A percentile compares a stretch with the other conserved stretches of the same genome.
Conservation (phyloP, 2,113 vertebrate species). For the Xiphophorus hellerii region DNA sequence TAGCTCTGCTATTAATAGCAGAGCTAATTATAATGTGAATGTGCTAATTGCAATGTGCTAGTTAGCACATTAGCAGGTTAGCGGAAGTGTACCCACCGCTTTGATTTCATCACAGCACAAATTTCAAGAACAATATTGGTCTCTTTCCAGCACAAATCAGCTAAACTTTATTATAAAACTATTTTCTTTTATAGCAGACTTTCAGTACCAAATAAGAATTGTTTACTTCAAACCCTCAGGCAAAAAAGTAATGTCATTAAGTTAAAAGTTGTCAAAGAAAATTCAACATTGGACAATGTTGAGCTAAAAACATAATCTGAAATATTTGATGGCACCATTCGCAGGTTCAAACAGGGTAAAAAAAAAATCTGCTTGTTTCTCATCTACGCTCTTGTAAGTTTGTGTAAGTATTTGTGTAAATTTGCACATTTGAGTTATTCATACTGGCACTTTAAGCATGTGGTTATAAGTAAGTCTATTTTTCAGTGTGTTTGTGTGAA, state of each 20-base stretch:
- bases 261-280: background rate
- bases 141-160: background rate
- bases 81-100: background rate
- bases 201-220: background rate
- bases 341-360: background rate
- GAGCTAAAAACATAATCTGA: background rate
- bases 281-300: background rate
- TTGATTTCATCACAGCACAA: background rate
- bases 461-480: conserved; percentile 21
- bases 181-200: background rate
- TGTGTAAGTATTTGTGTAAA: conserved; percentile 25
- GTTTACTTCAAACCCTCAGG: background rate
- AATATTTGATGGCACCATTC: background rate
- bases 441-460: conserved; percentile 4
- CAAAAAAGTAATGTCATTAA: background rate
- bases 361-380: background rate
- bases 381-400: conserved; percentile 18
- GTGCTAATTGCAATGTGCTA: no score
- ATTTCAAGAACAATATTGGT: background rate
- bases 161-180: background rate
- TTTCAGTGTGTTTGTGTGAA: conserved; percentile 25
- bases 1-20: no score
- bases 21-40: no score
- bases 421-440: conserved; percentile 34
- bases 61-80: no score